A percentile compares a stretch with the other conserved stretches of the same genome.
Evolutionary conservation across 2,888 invertebrate genomes (phyloP).

Genomic region (Gymnosoma rotundatum): DNA sequence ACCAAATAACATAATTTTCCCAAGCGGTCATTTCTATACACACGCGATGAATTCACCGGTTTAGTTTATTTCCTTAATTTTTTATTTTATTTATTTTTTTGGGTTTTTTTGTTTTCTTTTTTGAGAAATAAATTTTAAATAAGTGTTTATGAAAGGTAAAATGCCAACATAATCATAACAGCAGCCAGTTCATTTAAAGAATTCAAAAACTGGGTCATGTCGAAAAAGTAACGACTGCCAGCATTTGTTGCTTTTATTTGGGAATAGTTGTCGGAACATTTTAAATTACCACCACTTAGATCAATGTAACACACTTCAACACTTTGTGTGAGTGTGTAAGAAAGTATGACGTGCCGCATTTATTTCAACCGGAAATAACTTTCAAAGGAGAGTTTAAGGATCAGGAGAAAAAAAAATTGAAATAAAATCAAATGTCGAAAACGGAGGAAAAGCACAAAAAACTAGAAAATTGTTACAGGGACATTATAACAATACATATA

Average conservation of each 20-base stretch:
- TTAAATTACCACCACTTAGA: slow-evolving; percentile 48
- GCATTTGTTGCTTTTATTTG: slow-evolving; percentile 47
- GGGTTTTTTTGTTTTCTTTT: slow-evolving; percentile 14
- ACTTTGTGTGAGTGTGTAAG: slow-evolving; percentile 18
- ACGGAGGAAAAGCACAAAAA: slow-evolving; percentile 4
- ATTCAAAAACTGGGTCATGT: slow-evolving; percentile 57
- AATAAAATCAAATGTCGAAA: not conserved
- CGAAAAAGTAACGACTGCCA: slow-evolving; percentile 38
- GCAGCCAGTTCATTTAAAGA: slow-evolving; percentile 44
- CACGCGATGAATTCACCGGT: slow-evolving; percentile 56
- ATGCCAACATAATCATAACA: slow-evolving; percentile 50
- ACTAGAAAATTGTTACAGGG: slow-evolving; percentile 53
- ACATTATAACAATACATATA: slow-evolving; percentile 44
- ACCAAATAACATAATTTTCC: slow-evolving; percentile 37
- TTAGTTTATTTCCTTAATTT: slow-evolving; percentile 15
- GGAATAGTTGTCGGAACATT: slow-evolving; percentile 39
- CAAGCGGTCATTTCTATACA: slow-evolving; percentile 34
- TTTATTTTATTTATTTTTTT: slow-evolving; percentile 3
- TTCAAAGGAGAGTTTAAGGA: slow-evolving; percentile 55
- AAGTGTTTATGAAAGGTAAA: slow-evolving; percentile 34
- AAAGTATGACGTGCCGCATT: slow-evolving; percentile 48
- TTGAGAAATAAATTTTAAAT: not conserved
- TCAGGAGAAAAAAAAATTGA: slow-evolving; percentile 8
- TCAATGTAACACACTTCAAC: slow-evolving; percentile 27
- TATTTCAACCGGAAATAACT: slow-evolving; percentile 60